Evolutionary conservation across 2,113 vertebrate species (phyloP).

Genomic region (Notothenia coriiceps): DNA sequence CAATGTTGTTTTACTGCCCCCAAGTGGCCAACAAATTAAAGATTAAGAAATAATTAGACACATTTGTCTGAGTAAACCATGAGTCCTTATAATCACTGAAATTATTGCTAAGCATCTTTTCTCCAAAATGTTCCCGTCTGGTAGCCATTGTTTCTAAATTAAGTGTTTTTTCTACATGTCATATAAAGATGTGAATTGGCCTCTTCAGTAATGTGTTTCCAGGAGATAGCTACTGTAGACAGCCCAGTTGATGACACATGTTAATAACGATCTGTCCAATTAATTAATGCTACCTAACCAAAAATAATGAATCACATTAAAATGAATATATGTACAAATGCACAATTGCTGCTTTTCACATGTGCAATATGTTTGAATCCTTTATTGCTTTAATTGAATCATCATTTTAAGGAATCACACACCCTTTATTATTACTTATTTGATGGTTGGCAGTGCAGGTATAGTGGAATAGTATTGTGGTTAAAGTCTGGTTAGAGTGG

Average conservation of each 20-base stretch:
- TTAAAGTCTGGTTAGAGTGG: background rate
- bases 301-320: background rate
- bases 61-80: background rate
- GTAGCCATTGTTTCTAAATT: background rate
- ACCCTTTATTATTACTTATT: background rate
- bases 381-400: conserved; percentile 7
- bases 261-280: background rate
- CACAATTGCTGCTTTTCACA: conserved; percentile 29
- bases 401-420: background rate
- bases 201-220: conserved; percentile 11
- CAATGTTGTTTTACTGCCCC: background rate
- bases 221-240: background rate
- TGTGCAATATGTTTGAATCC: conserved; percentile 10
- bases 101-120: background rate
- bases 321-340: background rate
- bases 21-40: background rate
- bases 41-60: background rate
- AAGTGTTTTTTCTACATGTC: background rate
- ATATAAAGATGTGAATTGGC: background rate
- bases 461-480: conserved; percentile 1
- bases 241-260: background rate
- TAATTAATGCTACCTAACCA: background rate
- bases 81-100: background rate
- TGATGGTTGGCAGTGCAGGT: background rate
- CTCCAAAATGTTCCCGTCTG: background rate